Conservation (phyloP, 1,140 invertebrate species). For the Alviniconcha marisindica region DNA sequence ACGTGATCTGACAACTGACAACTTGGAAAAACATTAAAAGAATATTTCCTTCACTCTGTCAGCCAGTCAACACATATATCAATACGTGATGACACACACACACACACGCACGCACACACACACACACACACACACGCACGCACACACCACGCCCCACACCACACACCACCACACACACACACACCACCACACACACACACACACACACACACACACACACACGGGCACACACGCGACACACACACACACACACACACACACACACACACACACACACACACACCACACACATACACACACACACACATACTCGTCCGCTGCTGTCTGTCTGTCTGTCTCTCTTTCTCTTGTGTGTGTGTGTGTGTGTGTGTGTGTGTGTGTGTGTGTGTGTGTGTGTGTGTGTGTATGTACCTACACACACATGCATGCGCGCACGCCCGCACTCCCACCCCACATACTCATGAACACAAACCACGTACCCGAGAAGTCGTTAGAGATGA, state of each 20-base stretch:
- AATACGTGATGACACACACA: too few relatives aligned
- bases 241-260: not conserved
- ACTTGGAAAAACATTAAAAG: too few relatives aligned
- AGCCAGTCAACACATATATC: too few relatives aligned
- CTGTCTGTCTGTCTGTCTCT: too few relatives aligned
- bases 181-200: not conserved
- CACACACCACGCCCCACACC: not conserved
- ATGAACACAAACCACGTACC: slow-evolving; percentile 28
- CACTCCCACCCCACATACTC: not conserved
- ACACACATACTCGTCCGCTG: not conserved
- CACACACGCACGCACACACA: too few relatives aligned
- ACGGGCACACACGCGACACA: not conserved
- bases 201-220: slow-evolving; percentile 21
- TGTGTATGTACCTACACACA: not conserved
- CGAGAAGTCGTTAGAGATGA: slow-evolving; percentile 53
- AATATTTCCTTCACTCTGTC: too few relatives aligned
- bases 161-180: not conserved
- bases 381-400: too few relatives aligned
- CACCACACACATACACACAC: not conserved
- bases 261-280: not conserved
- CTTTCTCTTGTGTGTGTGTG: too few relatives aligned
- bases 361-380: too few relatives aligned
- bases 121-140: too few relatives aligned
- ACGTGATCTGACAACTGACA: too few relatives aligned
- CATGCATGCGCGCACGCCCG: not conserved